A percentile compares a stretch with the other conserved stretches of the same genome.
Evolutionary conservation across 2,888 invertebrate species (phyloP).

Genomic region (Cryptocephalus primarius): DNA sequence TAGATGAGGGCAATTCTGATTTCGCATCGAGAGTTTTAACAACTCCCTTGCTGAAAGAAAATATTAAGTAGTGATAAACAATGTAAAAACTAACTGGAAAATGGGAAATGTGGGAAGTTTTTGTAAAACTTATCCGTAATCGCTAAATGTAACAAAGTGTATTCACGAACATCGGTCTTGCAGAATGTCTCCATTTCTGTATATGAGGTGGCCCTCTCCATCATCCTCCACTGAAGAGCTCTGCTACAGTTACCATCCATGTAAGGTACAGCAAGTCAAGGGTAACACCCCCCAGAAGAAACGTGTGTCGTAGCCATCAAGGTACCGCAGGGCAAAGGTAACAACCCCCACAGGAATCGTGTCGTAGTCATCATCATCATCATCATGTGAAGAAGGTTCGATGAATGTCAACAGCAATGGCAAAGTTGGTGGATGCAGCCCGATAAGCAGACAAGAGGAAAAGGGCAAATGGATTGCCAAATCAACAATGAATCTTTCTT

Average conservation of each 20-base stretch:
- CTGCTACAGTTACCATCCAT: slow-evolving; percentile 38
- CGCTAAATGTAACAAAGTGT: slow-evolving; percentile 33
- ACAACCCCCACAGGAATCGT: slow-evolving; percentile 31
- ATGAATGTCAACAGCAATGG: slow-evolving; percentile 24
- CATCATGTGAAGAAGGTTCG: slow-evolving; percentile 22
- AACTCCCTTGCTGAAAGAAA: slow-evolving; percentile 22
- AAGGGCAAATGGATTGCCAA: slow-evolving; percentile 56
- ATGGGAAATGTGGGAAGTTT: slow-evolving; percentile 11
- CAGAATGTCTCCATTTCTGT: slow-evolving; percentile 97
- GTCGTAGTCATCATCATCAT: background rate
- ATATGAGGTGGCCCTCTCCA: slow-evolving; percentile 99
- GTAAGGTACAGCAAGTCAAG: slow-evolving; percentile 4
- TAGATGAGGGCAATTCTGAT: no score
- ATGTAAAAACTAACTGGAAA: slow-evolving; percentile 4
- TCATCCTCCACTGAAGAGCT: slow-evolving; percentile 96
- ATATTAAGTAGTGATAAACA: slow-evolving; percentile 10
- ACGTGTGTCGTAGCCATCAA: slow-evolving; percentile 2
- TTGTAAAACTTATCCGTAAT: slow-evolving; percentile 30
- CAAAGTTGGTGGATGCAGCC: slow-evolving; percentile 32
- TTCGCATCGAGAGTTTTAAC: background rate
- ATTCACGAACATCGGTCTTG: slow-evolving; percentile 99
- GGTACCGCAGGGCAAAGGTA: slow-evolving; percentile 3
- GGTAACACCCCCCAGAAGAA: slow-evolving; percentile 26
- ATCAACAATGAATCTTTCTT: slow-evolving; percentile 42
- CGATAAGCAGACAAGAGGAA: slow-evolving; percentile 56